Conservation (phyloP, 2,797 vertebrate species). For the Netta rufina region DNA sequence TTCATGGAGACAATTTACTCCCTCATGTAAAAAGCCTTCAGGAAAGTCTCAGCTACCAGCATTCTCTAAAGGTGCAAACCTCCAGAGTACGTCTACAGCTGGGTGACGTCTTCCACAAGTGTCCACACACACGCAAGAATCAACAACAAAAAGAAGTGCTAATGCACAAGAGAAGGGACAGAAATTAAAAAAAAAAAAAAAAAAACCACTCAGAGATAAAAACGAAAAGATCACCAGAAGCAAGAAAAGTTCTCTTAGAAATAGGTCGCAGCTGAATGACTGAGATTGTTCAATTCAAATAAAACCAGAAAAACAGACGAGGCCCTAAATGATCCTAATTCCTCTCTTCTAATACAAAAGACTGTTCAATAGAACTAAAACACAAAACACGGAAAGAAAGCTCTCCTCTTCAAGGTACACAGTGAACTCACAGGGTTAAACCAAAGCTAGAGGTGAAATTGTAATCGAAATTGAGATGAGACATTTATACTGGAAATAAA, state of each 20-base stretch:
- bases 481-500: not conserved
- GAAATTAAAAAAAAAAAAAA: not conserved
- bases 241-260: not conserved
- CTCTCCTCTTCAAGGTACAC: not conserved
- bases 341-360: not conserved
- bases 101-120: not conserved
- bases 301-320: not conserved
- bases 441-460: not conserved
- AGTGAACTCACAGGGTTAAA: not conserved
- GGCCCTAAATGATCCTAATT: not conserved
- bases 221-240: not conserved
- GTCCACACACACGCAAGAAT: rapidly evolving
- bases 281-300: not conserved
- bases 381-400: not conserved
- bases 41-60: not conserved
- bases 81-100: not conserved
- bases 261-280: not conserved
- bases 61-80: not conserved
- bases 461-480: not conserved
- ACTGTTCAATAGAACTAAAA: not conserved
- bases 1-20: not conserved
- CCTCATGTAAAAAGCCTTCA: not conserved
- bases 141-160: not conserved
- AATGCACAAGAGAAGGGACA: not conserved
- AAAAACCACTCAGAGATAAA: not conserved